A percentile compares a stretch with the other conserved stretches of the same genome.
phyloP scores from a whole-genome alignment of 2,113 vertebrate species.

The Salminus brasiliensis region DNA sequence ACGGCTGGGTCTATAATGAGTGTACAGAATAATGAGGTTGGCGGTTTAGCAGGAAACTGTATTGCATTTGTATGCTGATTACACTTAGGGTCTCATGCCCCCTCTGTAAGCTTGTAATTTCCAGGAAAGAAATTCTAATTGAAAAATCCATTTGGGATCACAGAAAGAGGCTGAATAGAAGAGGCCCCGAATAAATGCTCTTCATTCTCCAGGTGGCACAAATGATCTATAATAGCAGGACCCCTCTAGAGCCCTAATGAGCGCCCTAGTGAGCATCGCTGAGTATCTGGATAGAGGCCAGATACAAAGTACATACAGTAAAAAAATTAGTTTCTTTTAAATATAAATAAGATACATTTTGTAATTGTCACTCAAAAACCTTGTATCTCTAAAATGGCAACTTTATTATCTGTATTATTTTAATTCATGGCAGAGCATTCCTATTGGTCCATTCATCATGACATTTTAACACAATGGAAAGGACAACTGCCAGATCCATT shows the following conservation, averaged over 20 bases:
- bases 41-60: not conserved
- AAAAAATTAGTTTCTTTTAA: not conserved
- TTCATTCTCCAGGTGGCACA: not conserved
- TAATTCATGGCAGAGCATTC: no score
- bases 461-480: no score
- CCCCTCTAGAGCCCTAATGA: not conserved
- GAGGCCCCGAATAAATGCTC: slow-evolving; percentile 1
- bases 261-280: not conserved
- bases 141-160: slow-evolving; percentile 9
- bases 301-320: not conserved
- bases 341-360: no score
- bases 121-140: not conserved
- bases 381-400: no score
- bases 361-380: no score
- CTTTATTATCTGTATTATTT: no score
- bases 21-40: not conserved
- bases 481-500: no score
- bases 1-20: not conserved
- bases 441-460: no score
- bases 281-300: not conserved
- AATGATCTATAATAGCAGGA: not conserved
- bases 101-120: not conserved
- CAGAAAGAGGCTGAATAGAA: slow-evolving; percentile 20
- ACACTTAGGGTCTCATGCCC: not conserved
- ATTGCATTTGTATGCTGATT: not conserved